Evolutionary conservation across 2,888 invertebrate species (phyloP), one percentile per base, ranked within the genome.

Genomic region (Rhingia rostrata): DNA sequence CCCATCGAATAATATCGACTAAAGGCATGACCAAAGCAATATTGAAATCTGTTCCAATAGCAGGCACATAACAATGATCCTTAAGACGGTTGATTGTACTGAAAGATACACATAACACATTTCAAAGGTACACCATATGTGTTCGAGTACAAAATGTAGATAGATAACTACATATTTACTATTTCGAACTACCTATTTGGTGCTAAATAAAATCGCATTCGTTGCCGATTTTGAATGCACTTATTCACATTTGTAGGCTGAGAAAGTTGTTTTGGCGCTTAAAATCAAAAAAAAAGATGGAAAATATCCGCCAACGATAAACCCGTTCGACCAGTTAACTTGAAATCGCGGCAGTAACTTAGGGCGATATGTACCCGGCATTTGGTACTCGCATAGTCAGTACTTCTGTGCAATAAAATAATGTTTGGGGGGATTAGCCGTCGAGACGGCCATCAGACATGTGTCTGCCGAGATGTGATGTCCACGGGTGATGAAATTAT

Each of bases 221-320:
- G 39, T 41, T 56, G 56, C 12, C 12, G 43, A 12, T 64, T 37
- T 41, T 54, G 33, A 22, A 10, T 39, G n/a, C 56, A 72, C n/a
- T 41, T 56, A 56, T 33, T 64, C 56, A 32, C 60, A 39, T 66
- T 74, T 66, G 22, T 58, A 37, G 30, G 30, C 9, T 78, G 77
- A 78, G 77, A 78, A 78, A 78, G 77, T 78, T 78, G 69, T 78
- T 78, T 78, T 78, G 77, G 69, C 77, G 69, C 69, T 61, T 54
- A 77, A 69, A 77, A 61, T 47, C 35, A 51, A 39, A 61, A 61
- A 22, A 22, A 22, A 22, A 22, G 22, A 22, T 22, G 22, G 22
- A 53, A 61, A 49, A 14, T 69, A 78, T 63, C 69, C 39, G 53
- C 61, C 61, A 61, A 61, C 67, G 37, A 54, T 32, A 67, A 78